A percentile compares a stretch with the other conserved stretches of the same genome.
Conservation (phyloP, 2,888 invertebrate genomes). For the Nowickia ferox region DNA sequence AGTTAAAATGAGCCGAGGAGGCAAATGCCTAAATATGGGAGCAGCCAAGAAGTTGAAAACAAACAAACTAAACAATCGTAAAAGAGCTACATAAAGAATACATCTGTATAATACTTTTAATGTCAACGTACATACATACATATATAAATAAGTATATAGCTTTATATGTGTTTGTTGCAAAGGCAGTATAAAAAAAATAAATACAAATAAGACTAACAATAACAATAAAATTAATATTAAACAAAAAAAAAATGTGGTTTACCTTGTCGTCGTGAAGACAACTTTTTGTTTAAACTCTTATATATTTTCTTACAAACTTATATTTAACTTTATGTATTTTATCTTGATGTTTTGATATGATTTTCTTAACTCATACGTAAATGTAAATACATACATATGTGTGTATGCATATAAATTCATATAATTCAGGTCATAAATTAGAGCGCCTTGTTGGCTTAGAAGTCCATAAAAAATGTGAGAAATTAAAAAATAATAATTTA, state of each 20-base stretch:
- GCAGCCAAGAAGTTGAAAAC: not conserved
- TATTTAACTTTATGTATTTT: conserved; percentile 25
- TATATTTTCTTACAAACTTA: conserved; percentile 19
- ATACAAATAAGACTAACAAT: conserved; percentile 52
- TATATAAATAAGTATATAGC: not conserved
- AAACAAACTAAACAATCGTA: conserved; percentile 4
- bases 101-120: conserved; percentile 18
- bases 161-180: not conserved
- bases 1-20: conserved; percentile 21
- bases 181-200: conserved; percentile 23
- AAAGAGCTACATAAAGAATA: not conserved
- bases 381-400: not conserved
- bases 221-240: conserved; percentile 25
- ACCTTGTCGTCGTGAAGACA: conserved; percentile 71
- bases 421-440: too few relatives aligned
- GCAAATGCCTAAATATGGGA: conserved; percentile 1
- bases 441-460: too few relatives aligned
- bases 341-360: conserved; percentile 14
- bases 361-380: conserved; percentile 1
- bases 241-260: conserved; percentile 72
- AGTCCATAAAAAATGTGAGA: too few relatives aligned
- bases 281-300: conserved; percentile 62
- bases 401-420: too few relatives aligned
- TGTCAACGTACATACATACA: not conserved
- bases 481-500: too few relatives aligned